phyloP scores from a whole-genome alignment of 2,888 invertebrate genomes.

The Trachelus stipa region DNA sequence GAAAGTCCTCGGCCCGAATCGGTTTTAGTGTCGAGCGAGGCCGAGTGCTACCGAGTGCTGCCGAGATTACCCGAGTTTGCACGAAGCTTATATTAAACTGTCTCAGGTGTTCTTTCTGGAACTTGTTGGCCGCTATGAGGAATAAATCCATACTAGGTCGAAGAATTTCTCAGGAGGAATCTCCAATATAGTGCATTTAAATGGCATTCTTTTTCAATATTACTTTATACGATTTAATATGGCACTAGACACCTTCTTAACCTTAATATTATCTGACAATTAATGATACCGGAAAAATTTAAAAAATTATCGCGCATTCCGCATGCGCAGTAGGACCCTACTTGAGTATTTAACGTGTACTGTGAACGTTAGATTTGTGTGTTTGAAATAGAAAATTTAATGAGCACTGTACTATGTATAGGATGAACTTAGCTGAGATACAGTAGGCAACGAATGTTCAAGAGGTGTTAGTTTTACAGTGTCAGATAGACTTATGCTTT shows the following conservation, averaged over 20 bases:
- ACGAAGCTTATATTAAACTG: not conserved
- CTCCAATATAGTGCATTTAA: not conserved
- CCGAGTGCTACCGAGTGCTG: not conserved
- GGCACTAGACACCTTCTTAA: not conserved
- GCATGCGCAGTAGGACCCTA: not conserved
- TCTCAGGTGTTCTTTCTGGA: not conserved
- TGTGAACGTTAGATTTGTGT: not conserved
- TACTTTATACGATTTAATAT: not conserved
- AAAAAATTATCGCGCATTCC: not conserved
- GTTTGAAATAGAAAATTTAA: not conserved
- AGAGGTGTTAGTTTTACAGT: not conserved
- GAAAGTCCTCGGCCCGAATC: slow-evolving; percentile 46
- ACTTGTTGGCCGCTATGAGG: not conserved
- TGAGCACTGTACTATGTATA: not conserved
- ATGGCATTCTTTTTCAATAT: not conserved
- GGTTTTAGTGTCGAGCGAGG: not conserved
- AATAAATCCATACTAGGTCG: not conserved
- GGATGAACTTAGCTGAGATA: not conserved
- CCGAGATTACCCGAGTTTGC: not conserved
- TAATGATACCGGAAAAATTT: not conserved
- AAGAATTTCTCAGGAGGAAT: not conserved
- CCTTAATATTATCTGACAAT: not conserved
- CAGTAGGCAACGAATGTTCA: not conserved
- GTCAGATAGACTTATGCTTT: not conserved
- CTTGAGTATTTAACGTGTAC: not conserved